These are phyloP conservation scores for Drosophila kambysellisi DNA, from an alignment of 2,888 invertebrate species.

Conservation along the genomic window DNA sequence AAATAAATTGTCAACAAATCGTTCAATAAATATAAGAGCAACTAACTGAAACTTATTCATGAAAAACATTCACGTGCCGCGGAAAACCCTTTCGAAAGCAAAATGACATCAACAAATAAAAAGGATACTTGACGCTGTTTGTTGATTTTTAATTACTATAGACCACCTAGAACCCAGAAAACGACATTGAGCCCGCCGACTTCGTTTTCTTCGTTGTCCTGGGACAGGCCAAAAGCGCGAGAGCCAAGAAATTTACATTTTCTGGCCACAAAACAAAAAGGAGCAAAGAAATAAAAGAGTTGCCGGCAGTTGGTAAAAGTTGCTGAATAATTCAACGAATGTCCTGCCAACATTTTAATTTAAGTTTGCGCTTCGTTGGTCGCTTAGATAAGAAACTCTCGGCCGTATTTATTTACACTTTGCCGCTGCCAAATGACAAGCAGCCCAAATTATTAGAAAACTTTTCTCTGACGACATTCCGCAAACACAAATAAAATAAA, in stretches of 20 bases:
- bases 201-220: constrained; percentile 7
- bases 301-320: constrained; percentile 64
- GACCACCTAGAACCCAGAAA: constrained; percentile 34
- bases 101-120: constrained; percentile 36
- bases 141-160: constrained; percentile 73
- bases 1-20: constrained; percentile 9
- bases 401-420: constrained; percentile 76
- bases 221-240: constrained; percentile 6
- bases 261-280: constrained; percentile 48
- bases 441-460: constrained; percentile 77
- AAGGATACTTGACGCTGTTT: constrained; percentile 31
- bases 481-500: constrained; percentile 56
- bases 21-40: constrained; percentile 7
- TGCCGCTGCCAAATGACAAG: constrained; percentile 66
- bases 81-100: constrained; percentile 13
- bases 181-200: constrained; percentile 46
- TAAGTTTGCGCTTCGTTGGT: constrained; percentile 78
- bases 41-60: constrained; percentile 3
- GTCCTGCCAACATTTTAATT: constrained; percentile 81
- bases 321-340: constrained; percentile 82
- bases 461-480: constrained; percentile 53
- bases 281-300: constrained; percentile 57
- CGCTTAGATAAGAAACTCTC: constrained; percentile 73
- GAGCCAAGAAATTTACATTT: constrained; percentile 57
- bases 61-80: constrained; percentile 29